A percentile compares a stretch with the other conserved stretches of the same genome.
Evolutionary conservation across 2,888 invertebrate species (phyloP).

Genomic region (Cryptus viduatorius): DNA sequence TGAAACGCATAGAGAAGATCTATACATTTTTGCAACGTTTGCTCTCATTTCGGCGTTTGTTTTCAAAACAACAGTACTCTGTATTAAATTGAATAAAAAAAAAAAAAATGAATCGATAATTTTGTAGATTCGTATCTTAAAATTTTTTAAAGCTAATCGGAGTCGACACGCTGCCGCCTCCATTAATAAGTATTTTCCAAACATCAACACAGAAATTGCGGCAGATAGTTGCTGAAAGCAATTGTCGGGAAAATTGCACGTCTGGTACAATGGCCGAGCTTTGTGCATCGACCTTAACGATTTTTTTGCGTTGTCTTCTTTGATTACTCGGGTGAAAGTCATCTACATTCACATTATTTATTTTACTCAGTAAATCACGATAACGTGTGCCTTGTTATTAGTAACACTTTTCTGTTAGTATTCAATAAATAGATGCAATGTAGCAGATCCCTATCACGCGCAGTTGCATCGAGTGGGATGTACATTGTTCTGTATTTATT

Average conservation of each 20-base stretch:
- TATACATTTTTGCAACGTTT: background rate
- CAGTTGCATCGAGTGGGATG: background rate
- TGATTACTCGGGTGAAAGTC: background rate
- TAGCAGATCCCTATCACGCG: background rate
- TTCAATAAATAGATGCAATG: background rate
- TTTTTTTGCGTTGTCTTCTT: background rate
- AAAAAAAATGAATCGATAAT: no score
- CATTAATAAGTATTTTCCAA: no score
- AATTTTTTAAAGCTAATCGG: no score
- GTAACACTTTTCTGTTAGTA: background rate
- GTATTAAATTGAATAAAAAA: no score
- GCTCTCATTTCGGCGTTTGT: no score
- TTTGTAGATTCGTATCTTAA: no score
- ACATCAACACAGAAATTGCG: no score
- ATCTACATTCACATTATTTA: background rate
- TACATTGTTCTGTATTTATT: background rate
- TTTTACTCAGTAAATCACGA: background rate
- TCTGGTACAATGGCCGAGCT: no score
- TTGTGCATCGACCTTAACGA: background rate
- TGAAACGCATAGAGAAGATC: background rate
- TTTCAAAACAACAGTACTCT: no score
- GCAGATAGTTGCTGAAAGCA: no score
- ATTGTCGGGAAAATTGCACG: no score
- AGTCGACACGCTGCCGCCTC: no score
- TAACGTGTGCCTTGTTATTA: background rate